Percentiles rank a stretch among this genome's conserved stretches.
Conservation (phyloP, 2,797 vertebrate species). For the Diplodus puntazzo region DNA sequence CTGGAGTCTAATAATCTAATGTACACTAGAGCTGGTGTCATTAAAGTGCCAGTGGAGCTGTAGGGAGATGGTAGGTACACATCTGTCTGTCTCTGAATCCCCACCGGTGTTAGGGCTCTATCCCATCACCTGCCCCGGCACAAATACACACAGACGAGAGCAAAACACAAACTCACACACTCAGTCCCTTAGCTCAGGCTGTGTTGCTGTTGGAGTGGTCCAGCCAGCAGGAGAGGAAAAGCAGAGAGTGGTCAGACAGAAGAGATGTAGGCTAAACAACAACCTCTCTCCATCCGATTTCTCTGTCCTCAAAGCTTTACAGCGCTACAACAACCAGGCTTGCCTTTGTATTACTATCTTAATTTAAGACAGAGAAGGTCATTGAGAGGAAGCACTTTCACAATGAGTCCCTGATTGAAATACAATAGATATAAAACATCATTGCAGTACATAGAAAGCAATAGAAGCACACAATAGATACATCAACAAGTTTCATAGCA, state of each 20-base stretch:
- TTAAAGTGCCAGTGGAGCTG: slow-evolving; percentile 82
- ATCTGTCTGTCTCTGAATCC: slow-evolving; percentile 74
- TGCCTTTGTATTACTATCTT: slow-evolving; percentile 42
- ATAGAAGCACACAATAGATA: too few species aligned
- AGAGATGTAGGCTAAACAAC: slow-evolving; percentile 72
- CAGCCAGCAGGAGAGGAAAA: slow-evolving; percentile 71
- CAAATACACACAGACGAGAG: slow-evolving; percentile 41
- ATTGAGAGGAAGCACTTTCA: neutral
- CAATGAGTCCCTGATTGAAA: too few species aligned
- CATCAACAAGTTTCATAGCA: neutral
- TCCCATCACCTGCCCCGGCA: slow-evolving; percentile 38
- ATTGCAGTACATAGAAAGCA: too few species aligned
- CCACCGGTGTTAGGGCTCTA: slow-evolving; percentile 46
- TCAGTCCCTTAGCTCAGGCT: slow-evolving; percentile 9
- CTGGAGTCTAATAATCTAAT: slow-evolving; percentile 87
- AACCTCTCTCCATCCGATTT: slow-evolving; percentile 52
- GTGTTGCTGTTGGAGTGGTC: slow-evolving; percentile 51
- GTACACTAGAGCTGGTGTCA: slow-evolving; percentile 80
- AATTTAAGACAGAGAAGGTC: neutral
- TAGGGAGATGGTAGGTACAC: slow-evolving; percentile 74
- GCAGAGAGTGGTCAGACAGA: slow-evolving; percentile 43
- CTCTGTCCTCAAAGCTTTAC: slow-evolving; percentile 76
- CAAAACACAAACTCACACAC: slow-evolving; percentile 23
- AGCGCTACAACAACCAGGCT: slow-evolving; percentile 75
- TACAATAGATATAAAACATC: too few species aligned